Evolutionary conservation across 2,888 invertebrate genomes (phyloP).

Genomic region (Chalcis sispes): DNA sequence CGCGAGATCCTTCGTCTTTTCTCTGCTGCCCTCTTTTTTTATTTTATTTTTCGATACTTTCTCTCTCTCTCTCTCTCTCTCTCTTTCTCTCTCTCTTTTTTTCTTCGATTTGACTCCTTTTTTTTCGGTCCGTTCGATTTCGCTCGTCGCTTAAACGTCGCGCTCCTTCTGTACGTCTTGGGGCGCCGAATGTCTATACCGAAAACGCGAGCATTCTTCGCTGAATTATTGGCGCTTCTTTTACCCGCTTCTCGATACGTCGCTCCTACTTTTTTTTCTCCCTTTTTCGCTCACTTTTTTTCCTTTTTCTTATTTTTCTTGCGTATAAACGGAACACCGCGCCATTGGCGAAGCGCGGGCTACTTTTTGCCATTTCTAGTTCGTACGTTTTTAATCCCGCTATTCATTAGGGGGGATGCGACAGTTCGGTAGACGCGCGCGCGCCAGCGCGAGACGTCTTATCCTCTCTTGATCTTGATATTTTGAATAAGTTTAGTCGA

Average conservation of each 20-base stretch:
- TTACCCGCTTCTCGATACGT: neutral
- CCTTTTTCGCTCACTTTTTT: neutral
- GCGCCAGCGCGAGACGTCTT: neutral
- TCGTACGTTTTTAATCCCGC: constrained; percentile 30
- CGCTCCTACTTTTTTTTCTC: too few relatives aligned
- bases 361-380: constrained; percentile 26
- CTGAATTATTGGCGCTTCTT: constrained; percentile 45
- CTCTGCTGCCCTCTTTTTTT: constrained; percentile 15
- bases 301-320: too few relatives aligned
- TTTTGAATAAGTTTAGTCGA: constrained; percentile 15
- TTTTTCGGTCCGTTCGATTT: constrained; percentile 12
- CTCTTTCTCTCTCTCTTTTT: constrained; percentile 11
- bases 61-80: neutral
- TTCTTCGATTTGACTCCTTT: neutral
- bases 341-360: too few relatives aligned
- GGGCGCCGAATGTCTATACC: constrained; percentile 28
- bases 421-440: constrained; percentile 7
- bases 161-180: neutral
- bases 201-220: constrained; percentile 45
- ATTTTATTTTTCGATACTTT: neutral
- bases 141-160: neutral
- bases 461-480: constrained; percentile 32
- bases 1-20: constrained; percentile 36
- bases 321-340: too few relatives aligned
- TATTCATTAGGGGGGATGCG: constrained; percentile 40